Evolutionary conservation across 2,113 vertebrate genomes (phyloP).

Genomic region (Tachuris rubrigastra): DNA sequence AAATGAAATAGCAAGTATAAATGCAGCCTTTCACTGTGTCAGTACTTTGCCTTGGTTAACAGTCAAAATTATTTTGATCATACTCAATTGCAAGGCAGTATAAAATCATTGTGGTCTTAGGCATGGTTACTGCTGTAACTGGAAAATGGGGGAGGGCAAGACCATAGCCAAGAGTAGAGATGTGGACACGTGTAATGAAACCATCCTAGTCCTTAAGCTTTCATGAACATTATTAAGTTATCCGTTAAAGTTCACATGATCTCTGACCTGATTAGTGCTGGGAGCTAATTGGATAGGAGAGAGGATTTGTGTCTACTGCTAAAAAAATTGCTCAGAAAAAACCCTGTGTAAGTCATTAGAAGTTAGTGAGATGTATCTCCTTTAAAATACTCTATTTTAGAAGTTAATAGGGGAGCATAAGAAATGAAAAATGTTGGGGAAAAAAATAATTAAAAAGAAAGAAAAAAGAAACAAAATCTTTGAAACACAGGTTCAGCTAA

Average conservation of each 20-base stretch:
- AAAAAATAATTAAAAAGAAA: neutral
- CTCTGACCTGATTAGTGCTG: neutral
- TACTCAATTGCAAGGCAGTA: neutral
- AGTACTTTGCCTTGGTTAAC: neutral
- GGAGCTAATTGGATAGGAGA: neutral
- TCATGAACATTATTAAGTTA: neutral
- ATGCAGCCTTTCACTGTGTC: neutral
- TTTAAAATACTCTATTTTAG: neutral
- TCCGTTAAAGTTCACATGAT: neutral
- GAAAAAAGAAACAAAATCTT: neutral
- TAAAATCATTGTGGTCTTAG: neutral
- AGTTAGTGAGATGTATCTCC: neutral
- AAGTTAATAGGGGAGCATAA: neutral
- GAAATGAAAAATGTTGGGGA: neutral
- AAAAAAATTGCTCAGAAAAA: neutral
- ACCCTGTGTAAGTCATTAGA: neutral
- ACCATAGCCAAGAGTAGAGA: neutral
- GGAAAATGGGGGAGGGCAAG: neutral
- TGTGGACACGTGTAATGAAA: rapidly evolving
- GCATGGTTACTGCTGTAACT: neutral
- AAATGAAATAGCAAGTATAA: neutral
- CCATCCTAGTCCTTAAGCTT: neutral
- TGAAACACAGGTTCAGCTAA: neutral
- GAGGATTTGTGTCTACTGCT: neutral
- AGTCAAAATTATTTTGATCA: neutral